Evolutionary conservation across 2,797 vertebrate genomes (phyloP), one percentile per base, ranked within the genome.

Genomic region (Rhynchonycteris naso): DNA sequence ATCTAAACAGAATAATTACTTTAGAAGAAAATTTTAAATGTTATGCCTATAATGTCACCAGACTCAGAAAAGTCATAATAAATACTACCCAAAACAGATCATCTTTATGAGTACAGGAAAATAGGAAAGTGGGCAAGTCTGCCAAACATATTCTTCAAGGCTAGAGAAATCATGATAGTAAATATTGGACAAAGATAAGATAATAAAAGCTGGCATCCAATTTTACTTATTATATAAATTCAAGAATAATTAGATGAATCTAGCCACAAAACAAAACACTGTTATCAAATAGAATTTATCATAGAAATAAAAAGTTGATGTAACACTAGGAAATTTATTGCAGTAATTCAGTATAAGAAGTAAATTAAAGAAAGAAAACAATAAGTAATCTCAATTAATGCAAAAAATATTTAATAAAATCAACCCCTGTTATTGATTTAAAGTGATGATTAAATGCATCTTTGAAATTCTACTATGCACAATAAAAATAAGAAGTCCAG

Each of bases 401-500:
- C 35, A 38, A 95, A 84, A 24, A 95, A 90, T 65, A 84, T 90
- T 81, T 81, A 91, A 86, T 81, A 88, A 94, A 90, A 93, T 89
- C 8, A 76, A 68, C 12, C 4, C 52, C 35, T 14, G 43, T 78
- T 90, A 68, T 22, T 86, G 43, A 93, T 71, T 92, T 86, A n/a
- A 92, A 93, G 54, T 75, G 13, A 54, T 80, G 30, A 59, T 66
- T 85, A 82, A 89, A 76, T 92, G 54, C 30, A 43, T 88, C 63
- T 56, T 68, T 71, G 24, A 79, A 93, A 93, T 33, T 28, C 19
- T n/a, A 19, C 65, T 33, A 82, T 63, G 68, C 47, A 71, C 43
- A 78, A 58, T 16, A 52, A 85, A 95, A 75, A 85, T 43, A 22
- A 69, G 15, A 93, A 94, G 30, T 96, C 19, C 56, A 30, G 35